Evolutionary conservation across 2,888 invertebrate genomes (phyloP), one percentile per base, ranked within the genome.

Genomic region (Torymus auratus): DNA sequence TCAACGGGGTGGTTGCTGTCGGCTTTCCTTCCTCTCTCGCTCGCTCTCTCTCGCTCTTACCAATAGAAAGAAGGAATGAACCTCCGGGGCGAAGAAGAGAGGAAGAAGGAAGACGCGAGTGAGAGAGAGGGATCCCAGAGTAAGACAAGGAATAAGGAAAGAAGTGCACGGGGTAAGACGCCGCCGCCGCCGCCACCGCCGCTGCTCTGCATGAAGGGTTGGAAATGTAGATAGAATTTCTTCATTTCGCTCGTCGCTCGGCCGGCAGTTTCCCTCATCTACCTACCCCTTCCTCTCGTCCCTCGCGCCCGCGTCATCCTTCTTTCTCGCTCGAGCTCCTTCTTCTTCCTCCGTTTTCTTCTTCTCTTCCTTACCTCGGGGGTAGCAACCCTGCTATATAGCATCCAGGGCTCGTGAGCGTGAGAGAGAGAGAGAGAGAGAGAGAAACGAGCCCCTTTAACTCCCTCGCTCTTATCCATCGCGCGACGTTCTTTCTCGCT

Each of bases 161-260:
- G 85, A 85, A 82, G 83, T 83, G 85, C 78, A 86, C 85, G 88
- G 87, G 89, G 89, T 88, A 89, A 90, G 90, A 89, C 89, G 89
- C 86, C 86, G 62, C 61, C 55, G 65, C 41, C 41, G 41, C 41
- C 28, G 28, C 28, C 7, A 7, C 28, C 7, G 28, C 28, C 4
- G 68, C 77, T 71, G 75, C 80, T 76, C 78, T 72, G 90, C 89
- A 89, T 89, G 90, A 91, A 91, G 90, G 90, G 90, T 91, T 91
- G 92, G 92, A 92, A 92, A 92, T 92, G 92, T 92, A 92, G 92
- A 92, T 93, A 92, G 92, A 93, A 93, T 93, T 92, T 93, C 93
- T 92, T 93, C 92, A 93, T 93, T 93, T 92, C 92, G 89, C 88
- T 91, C 91, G 87, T 92, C 92, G 89, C 88, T 91, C 91, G 87